phyloP scores from a whole-genome alignment of 2,888 invertebrate species.

The Chrysotoxum bicinctum region DNA sequence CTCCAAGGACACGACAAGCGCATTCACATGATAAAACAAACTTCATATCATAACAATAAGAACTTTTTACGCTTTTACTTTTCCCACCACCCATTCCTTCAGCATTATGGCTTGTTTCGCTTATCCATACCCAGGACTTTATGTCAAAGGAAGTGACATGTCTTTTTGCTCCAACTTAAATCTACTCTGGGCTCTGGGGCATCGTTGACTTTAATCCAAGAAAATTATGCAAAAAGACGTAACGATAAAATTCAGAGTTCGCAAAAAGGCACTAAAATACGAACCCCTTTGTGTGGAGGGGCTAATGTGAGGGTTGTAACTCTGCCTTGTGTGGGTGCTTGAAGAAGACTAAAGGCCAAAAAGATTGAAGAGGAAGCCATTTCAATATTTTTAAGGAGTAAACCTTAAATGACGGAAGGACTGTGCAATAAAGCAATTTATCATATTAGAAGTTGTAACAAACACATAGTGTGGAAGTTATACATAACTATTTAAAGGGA shows the following conservation, averaged over 20 bases:
- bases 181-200: background rate
- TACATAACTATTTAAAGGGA: background rate
- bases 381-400: slow-evolving; percentile 27
- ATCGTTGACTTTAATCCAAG: slow-evolving; percentile 60
- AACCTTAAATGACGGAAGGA: slow-evolving; percentile 59
- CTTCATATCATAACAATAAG: slow-evolving; percentile 63
- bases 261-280: slow-evolving; percentile 46
- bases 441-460: slow-evolving; percentile 46
- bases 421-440: slow-evolving; percentile 66
- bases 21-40: slow-evolving; percentile 51
- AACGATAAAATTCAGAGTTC: slow-evolving; percentile 49
- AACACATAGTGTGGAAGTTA: slow-evolving; percentile 17
- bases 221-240: slow-evolving; percentile 69
- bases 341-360: slow-evolving; percentile 1
- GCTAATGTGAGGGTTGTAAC: slow-evolving; percentile 27
- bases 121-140: background rate
- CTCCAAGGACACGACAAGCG: slow-evolving; percentile 31
- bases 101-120: background rate
- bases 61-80: slow-evolving; percentile 49
- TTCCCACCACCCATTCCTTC: slow-evolving; percentile 1
- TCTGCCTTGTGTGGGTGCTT: background rate
- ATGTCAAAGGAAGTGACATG: slow-evolving; percentile 55
- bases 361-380: slow-evolving; percentile 43
- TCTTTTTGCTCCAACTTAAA: slow-evolving; percentile 21
- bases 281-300: background rate